Evolutionary conservation across 2,888 invertebrate genomes (phyloP), one percentile per base, ranked within the genome.

Genomic region (Phyllotreta striolata): DNA sequence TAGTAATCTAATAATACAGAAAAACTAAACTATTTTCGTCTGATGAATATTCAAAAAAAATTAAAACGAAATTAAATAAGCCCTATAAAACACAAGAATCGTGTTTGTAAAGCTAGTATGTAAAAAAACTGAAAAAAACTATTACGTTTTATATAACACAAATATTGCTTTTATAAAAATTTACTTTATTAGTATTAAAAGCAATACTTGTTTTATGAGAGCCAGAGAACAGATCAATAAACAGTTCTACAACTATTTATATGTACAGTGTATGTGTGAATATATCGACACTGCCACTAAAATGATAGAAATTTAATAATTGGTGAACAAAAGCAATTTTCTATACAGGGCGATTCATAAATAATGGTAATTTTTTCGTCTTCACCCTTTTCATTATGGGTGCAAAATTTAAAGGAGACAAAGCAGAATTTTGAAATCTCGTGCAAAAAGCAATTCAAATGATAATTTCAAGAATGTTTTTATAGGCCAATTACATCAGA

Each of bases 1-100:
- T 61, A 65, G 63, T 68, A 70, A 70, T 69, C 70, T 59, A 70
- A 66, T 59, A 70, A 66, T 64, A 68, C 64, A 69, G 64, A 51
- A 63, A 54, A 63, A 69, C 56, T 56, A 68, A 68, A 64, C 67
- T 46, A 65, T 62, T 59, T 57, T 54, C 56, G 49, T 46, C 57
- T 63, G 60, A 55, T 66, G 55, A 55, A 62, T 64, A 68, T 61
- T 66, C 63, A 59, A 57, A 64, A 54, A 54, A 54, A 55, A 38
- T 40, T 44, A 40, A 55, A 61, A 62, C 34, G 37, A 37, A 51
- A 64, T 43, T 46, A 55, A 34, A 57, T 62, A 47, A 38, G 59
- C 55, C 51, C 47, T 62, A 63, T 52, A 57, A 13, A 56, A 56
- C 63, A 66, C 60, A 59, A 39, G 63, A 24, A 4, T 24, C 24